These are phyloP conservation scores for Mystacides longicornis DNA, from an alignment of 2,888 invertebrate species.

Conservation along the genomic window DNA sequence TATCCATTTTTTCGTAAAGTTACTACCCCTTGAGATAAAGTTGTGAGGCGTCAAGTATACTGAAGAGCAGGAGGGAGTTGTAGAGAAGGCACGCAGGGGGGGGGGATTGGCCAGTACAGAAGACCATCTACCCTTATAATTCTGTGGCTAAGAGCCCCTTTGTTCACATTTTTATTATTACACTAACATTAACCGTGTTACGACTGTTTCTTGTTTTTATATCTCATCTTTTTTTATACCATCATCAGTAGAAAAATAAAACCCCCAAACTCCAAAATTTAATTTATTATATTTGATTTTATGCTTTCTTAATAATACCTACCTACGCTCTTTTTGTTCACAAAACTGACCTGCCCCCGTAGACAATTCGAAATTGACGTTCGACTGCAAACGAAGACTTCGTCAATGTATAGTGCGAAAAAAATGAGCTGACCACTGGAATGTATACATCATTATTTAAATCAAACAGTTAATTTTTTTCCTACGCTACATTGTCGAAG, in stretches of 20 bases:
- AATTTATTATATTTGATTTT: neutral
- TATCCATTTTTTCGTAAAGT: neutral
- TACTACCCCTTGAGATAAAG: slow-evolving; percentile 17
- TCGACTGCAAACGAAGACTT: too few relatives aligned
- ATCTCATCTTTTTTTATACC: neutral
- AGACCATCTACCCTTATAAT: slow-evolving; percentile 3
- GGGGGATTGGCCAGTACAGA: neutral
- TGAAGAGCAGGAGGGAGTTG: slow-evolving; percentile 14
- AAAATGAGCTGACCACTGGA: too few relatives aligned
- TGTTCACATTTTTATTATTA: slow-evolving; percentile 17
- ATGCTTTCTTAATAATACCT: too few relatives aligned
- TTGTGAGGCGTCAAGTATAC: slow-evolving; percentile 21
- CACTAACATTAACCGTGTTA: slow-evolving; percentile 8
- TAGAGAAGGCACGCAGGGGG: neutral
- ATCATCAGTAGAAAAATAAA: neutral
- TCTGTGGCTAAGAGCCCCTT: slow-evolving; percentile 11
- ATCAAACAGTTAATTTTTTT: too few relatives aligned
- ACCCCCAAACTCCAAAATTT: neutral
- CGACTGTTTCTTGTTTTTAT: neutral
- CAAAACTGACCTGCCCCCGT: too few relatives aligned
- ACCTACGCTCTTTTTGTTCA: too few relatives aligned
- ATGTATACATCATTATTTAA: too few relatives aligned
- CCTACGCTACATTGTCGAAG: too few relatives aligned
- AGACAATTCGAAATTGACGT: too few relatives aligned
- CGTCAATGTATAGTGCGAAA: too few relatives aligned